Evolutionary conservation across 35 echinoderm and acorn worm genomes (phyloP).

Genomic region (Heliocidaris tuberculata): DNA sequence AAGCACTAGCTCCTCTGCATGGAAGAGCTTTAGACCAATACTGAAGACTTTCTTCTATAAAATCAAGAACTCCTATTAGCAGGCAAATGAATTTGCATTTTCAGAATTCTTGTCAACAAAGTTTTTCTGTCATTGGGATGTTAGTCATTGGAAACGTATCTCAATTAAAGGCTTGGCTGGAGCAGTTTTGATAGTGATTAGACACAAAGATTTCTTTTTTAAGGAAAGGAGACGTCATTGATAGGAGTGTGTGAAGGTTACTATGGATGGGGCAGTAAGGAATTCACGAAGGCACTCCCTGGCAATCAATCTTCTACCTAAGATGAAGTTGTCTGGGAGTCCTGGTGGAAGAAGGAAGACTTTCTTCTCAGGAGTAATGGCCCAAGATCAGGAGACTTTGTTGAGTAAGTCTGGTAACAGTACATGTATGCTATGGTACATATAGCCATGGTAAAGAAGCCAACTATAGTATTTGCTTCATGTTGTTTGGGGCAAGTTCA

Average conservation of each 20-base stretch:
- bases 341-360: neutral
- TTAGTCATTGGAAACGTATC: neutral
- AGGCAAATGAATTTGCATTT: conserved; percentile 32
- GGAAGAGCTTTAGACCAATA: neutral
- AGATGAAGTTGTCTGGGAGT: neutral
- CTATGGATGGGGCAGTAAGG: neutral
- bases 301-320: neutral
- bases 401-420: conserved; percentile 12
- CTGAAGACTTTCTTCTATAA: conserved; percentile 15
- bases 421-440: neutral
- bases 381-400: conserved; percentile 34
- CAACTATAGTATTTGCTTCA: too few relatives aligned
- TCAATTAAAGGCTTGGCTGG: neutral
- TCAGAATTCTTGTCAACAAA: conserved; percentile 29
- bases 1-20: neutral
- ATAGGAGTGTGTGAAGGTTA: conserved; percentile 31
- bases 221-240: conserved; percentile 4
- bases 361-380: conserved; percentile 1
- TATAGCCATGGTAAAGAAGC: too few relatives aligned
- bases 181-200: neutral
- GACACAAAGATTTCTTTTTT: neutral
- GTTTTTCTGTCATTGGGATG: conserved; percentile 16
- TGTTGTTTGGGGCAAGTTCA: too few relatives aligned
- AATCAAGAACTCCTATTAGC: conserved; percentile 35
- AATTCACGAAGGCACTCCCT: neutral